Evolutionary conservation across 2,888 invertebrate genomes (phyloP).

Genomic region (Pardosa pseudoannulata): DNA sequence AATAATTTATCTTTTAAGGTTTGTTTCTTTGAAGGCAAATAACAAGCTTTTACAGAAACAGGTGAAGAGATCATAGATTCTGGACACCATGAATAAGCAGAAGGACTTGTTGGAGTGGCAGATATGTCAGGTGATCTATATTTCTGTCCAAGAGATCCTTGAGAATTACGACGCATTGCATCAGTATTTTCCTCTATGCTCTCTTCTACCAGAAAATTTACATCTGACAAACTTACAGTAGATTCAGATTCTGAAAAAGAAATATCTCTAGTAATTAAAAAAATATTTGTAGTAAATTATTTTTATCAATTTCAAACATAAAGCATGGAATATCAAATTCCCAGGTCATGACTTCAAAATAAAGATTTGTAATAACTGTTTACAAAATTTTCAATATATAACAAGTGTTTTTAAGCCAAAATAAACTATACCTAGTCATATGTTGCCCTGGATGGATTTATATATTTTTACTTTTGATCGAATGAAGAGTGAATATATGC

Average conservation of each 20-base stretch:
- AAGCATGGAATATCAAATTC: no score
- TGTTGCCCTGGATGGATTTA: no score
- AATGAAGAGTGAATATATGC: no score
- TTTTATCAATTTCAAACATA: no score
- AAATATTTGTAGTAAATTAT: no score
- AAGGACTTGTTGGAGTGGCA: conserved; percentile 69
- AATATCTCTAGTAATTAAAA: no score
- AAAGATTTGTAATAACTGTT: no score
- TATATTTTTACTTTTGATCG: no score
- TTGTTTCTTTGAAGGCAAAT: conserved; percentile 49
- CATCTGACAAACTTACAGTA: conserved; percentile 65
- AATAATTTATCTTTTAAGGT: conserved; percentile 68
- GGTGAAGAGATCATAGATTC: conserved; percentile 51
- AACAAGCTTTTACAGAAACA: conserved; percentile 34
- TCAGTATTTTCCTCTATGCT: conserved; percentile 39
- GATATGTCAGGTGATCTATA: conserved; percentile 66
- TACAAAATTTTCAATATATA: no score
- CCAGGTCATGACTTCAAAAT: no score
- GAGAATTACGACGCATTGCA: conserved; percentile 54
- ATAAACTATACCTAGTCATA: no score
- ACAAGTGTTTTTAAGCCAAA: no score
- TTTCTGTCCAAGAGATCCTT: conserved; percentile 63
- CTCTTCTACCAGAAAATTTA: conserved; percentile 71
- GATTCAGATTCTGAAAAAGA: conserved; percentile 58
- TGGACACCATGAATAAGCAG: conserved; percentile 70